Base-by-base conservation (phyloP, 1,140 invertebrate species). In the Tribolium castaneum region DNA sequence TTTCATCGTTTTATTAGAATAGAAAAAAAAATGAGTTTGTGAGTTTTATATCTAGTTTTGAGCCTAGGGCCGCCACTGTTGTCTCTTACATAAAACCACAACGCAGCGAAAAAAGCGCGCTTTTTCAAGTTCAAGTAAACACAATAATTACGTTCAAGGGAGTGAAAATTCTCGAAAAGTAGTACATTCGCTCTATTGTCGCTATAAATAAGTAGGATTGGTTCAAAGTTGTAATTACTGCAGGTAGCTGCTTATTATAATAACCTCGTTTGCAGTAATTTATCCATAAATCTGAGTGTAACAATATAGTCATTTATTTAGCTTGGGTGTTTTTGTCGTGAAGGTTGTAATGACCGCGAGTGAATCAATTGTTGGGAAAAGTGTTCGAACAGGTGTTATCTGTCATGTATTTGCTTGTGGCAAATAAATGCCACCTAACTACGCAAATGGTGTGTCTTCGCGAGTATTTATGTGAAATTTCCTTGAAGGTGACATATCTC, bases 401-500 rank as follows among this genome's bases (percentile, higher is more conserved):
- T 52, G 51, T 16, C 51, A 52, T 52, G 39, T 45, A 52, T 52
- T 52, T 52, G 51, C 51, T 52, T 19, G 3, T 19, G 7, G 51
- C 51, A 52, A 52, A 52, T 52, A 52, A 9, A 1, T 52, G 51
- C 51, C 51, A 52, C 51, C 51, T 52, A 52, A 52, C 51, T 52
- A 52, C 51, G 51, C 51, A 52, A 52, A 52, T 52, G 50, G 12
- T 52, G 9, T 9, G 2, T 12, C 50, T 12, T 19, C 12, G 13
- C 5, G 50, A 52, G 50, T 52, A 5, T 52, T 52, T 19, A 19
- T 13, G 13, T 45, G 39, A 45, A 10, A 7, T 45, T 45, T 45
- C 39, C 2, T 45, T 45, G 39, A 45, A 45, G 39, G 39, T 45
- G 39, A 45, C 39, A 45, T 45, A 45, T 45, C 39, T 45, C 39